Base-by-base conservation (phyloP, 2,797 vertebrate genomes). In the Anableps anableps region DNA sequence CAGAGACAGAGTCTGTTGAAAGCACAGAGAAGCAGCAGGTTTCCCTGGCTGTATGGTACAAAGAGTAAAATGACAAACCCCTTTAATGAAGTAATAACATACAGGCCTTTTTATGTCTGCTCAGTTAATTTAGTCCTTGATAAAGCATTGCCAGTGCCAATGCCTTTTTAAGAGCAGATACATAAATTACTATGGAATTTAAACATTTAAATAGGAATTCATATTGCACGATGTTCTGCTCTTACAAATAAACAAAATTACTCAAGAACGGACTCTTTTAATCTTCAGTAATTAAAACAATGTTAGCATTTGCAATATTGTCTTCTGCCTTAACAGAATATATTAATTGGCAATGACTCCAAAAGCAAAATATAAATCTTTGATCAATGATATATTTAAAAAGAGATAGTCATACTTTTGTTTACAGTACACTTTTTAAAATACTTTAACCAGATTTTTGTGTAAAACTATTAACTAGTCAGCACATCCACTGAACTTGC, bases 41-140 rank as follows among this genome's bases (percentile, higher is more conserved):
- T 55, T 55, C 21, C 8, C 23, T 43, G 23, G 11, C 66, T 13
- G 23, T 26, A 26, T 68, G 23, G 41, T n/a, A 71, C 23, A 45
- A 70, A 45, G 68, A 71, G 23, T 71, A 71, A 45, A 71, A 45
- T 45, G 26, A 71, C 38, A 71, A 45, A 45, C 11, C 41, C 43
- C 26, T 71, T 71, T 43, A 71, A 45, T 71, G 26, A 71, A 71
- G 68, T 45, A 45, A 71, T 38, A 70, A 70, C 41, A 45, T n/a
- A 29, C 68, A 45, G 41, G 68, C 14, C 41, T 71, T 41, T 66
- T 71, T 16, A 43, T 43, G 38, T 71, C 41, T 45, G 68, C 10
- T 71, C 41, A 71, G 23, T 45, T 71, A 71, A 45, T 71, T 45
- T 71, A 45, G 68, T 71, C 21, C 68, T 45, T 45, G 26, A 43